phyloP scores from a whole-genome alignment of 2,113 vertebrate species.

The Abramis brama region DNA sequence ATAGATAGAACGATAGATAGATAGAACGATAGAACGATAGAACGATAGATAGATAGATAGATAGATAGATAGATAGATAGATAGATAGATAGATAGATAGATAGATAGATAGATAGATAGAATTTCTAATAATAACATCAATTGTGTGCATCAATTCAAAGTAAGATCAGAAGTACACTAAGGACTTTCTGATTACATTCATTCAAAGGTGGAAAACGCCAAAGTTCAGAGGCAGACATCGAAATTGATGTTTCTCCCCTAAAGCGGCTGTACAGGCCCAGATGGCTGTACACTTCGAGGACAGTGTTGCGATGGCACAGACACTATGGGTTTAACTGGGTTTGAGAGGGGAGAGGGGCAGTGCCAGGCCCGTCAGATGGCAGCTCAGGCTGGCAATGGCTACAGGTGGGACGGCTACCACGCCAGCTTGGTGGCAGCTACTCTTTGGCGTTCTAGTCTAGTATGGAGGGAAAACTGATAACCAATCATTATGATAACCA shows the following conservation, averaged over 20 bases:
- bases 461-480: conserved; percentile 48
- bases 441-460: conserved; percentile 60
- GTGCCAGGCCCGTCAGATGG: conserved; percentile 63
- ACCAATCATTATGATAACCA: conserved; percentile 53
- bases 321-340: conserved; percentile 39
- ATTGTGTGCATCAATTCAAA: background rate
- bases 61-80: too few species aligned
- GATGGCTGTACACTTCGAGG: conserved; percentile 53
- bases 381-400: conserved; percentile 53
- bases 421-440: conserved; percentile 59
- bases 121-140: background rate
- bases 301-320: conserved; percentile 51
- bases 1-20: too few species aligned
- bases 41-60: too few species aligned
- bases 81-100: too few species aligned
- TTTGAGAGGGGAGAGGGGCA: conserved; percentile 48
- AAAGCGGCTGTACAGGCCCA: conserved; percentile 39
- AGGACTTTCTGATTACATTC: background rate
- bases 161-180: background rate
- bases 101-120: background rate
- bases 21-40: background rate
- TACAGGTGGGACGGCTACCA: conserved; percentile 63
- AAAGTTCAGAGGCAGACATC: conserved; percentile 41
- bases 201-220: conserved; percentile 29
- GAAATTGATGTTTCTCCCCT: conserved; percentile 55